Base-by-base conservation (phyloP, 2,797 vertebrate genomes). In the Hypotaenidia okinawae region DNA sequence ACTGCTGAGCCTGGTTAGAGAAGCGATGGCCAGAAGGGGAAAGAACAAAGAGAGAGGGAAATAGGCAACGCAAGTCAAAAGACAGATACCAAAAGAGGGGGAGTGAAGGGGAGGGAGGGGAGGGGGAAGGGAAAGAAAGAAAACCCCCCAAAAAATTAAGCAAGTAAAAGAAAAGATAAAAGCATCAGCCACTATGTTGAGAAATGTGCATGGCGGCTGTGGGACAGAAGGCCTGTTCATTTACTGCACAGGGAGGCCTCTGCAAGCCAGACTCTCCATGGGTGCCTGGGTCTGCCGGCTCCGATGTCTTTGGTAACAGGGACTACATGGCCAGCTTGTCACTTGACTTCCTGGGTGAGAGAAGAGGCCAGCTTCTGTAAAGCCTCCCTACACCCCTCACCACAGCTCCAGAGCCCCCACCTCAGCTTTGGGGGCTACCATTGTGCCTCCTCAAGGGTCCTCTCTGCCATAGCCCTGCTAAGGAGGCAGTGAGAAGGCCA, bases 401-500 rank as follows among this genome's bases (percentile, higher is more conserved):
- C 11, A 3, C 28, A 16, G 35, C 28, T 23, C 13, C 41, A 12
- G 49, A 49, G 37, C 28, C 85, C 22, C 45, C 27, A 23, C 24
- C 45, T 79, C 3, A 0, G 27, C 43, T 69, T 25, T 43, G 19
- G 51, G 12, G 35, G 21, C 13, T 76, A 32, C 18, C 27, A 32
- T 0, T 0, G 45, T 45, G 37, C 17, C 33, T 72, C 32, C 39
- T 17, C 33, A 17, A n/a, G 12, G 19, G 5, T 73, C 21, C 28
- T 45, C 57, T 73, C 15, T 9, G 4, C 58, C 5, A 0, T 5
- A 70, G 47, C 22, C 35, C 62, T 33, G 37, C 11, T 18, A n/a
- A n/a, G 35, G 59, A 83, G 24, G 45, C 70, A 91, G 62, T 4
- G 6, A 41, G n/a, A 74, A 1, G 22, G 72, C 24, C 30, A 43